phyloP scores from a whole-genome alignment of 2,888 invertebrate genomes.

The Drosophila tanythrix region DNA sequence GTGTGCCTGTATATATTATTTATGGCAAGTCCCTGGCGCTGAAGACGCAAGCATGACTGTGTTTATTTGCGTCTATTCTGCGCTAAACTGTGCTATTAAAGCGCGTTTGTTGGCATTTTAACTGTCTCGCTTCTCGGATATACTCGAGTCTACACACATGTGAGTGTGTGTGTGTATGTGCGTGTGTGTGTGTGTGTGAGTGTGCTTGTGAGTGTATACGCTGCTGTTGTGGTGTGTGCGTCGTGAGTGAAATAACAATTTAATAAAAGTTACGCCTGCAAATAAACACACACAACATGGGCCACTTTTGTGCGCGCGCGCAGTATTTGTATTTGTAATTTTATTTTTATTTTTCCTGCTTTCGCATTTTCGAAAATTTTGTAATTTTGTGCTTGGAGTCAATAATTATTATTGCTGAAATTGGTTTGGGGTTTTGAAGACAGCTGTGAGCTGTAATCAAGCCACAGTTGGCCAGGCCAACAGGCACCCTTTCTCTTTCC shows the following conservation, averaged over 20 bases:
- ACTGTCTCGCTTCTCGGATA: constrained; percentile 58
- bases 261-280: constrained; percentile 79
- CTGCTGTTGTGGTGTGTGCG: constrained; percentile 23
- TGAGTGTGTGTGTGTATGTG: constrained; percentile 9
- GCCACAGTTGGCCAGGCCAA: constrained; percentile 48
- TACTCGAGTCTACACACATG: constrained; percentile 36
- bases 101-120: constrained; percentile 78
- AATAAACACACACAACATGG: constrained; percentile 65
- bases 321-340: constrained; percentile 22
- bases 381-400: constrained; percentile 37
- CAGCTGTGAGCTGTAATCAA: constrained; percentile 50
- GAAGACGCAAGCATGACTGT: constrained; percentile 64
- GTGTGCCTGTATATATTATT: constrained; percentile 42
- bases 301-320: constrained; percentile 44
- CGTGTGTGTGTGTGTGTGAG: constrained; percentile 15
- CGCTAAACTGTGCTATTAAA: constrained; percentile 80
- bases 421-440: constrained; percentile 57
- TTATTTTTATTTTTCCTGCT: constrained; percentile 10
- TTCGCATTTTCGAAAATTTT: constrained; percentile 34
- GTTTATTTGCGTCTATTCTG: constrained; percentile 80
- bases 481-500: constrained; percentile 1
- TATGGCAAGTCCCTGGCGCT: constrained; percentile 64
- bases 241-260: constrained; percentile 77
- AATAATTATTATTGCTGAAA: constrained; percentile 58
- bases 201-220: constrained; percentile 12